These are phyloP conservation scores for Discoglossus pictus DNA, from an alignment of 2,797 vertebrate species.

Conservation along the genomic window DNA sequence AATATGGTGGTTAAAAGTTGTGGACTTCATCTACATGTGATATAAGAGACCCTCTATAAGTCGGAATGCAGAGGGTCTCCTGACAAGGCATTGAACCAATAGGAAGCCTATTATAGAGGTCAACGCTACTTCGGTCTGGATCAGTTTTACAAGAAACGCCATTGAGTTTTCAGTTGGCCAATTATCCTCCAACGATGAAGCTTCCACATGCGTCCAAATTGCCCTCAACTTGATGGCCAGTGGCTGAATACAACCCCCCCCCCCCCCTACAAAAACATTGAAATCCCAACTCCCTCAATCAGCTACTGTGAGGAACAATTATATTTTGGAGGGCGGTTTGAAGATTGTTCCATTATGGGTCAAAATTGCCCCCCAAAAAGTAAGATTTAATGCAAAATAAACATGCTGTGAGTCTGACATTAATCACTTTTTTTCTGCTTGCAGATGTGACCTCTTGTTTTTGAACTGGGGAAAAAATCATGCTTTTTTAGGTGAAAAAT, in stretches of 20 bases:
- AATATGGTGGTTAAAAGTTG: no score
- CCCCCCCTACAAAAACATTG: constrained; percentile 9
- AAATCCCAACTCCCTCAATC: not conserved
- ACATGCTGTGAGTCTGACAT: no score
- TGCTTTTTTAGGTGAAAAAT: no score
- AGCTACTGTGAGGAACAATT: constrained; percentile 22
- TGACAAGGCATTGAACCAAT: constrained; percentile 5
- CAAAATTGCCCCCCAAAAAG: constrained; percentile 10
- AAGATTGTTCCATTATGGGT: not conserved
- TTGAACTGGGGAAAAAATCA: no score
- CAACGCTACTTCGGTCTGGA: not conserved
- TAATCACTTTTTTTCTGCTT: constrained; percentile 14
- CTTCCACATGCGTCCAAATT: not conserved
- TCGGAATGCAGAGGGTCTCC: not conserved
- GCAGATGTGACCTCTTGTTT: constrained; percentile 21
- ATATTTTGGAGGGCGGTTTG: not conserved
- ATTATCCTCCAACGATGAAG: not conserved
- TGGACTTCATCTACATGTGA: no score
- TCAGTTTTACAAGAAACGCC: not conserved
- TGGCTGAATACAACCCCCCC: not conserved
- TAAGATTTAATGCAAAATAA: constrained; percentile 28
- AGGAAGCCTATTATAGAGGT: not conserved
- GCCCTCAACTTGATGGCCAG: not conserved
- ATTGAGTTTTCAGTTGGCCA: not conserved
- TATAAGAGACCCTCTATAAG: no score